Conservation (phyloP, 2,888 invertebrate genomes). For the Leucozona laternaria region DNA sequence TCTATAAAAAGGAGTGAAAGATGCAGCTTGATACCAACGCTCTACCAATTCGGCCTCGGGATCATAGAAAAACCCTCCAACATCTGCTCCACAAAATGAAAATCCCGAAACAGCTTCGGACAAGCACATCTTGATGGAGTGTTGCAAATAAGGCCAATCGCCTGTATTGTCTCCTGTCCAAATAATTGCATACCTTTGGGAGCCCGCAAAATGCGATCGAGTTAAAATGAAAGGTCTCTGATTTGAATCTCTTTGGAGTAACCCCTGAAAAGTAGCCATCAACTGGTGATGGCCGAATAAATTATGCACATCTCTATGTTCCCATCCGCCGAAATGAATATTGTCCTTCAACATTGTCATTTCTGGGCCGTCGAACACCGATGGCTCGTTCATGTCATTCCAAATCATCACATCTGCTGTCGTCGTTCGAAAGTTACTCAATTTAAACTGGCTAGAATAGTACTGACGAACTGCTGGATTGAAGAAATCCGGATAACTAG, state of each 20-base stretch:
- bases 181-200: constrained; percentile 94
- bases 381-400: constrained; percentile 99
- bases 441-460: constrained; percentile 88
- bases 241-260: constrained; percentile 86
- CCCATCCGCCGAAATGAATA: constrained; percentile 91
- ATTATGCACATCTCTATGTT: constrained; percentile 97
- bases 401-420: constrained; percentile 94
- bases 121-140: constrained; percentile 96
- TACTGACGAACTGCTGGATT: constrained; percentile 94
- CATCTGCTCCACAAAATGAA: constrained; percentile 97
- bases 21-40: constrained; percentile 98
- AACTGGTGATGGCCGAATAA: constrained; percentile 92
- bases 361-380: constrained; percentile 99
- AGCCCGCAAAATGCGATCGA: constrained; percentile 95
- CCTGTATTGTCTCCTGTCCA: constrained; percentile 99
- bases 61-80: constrained; percentile 99
- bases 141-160: constrained; percentile 96
- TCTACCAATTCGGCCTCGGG: constrained; percentile 95
- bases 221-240: constrained; percentile 96
- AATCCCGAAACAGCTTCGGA: constrained; percentile 93
- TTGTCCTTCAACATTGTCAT: constrained; percentile 98
- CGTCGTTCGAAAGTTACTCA: constrained; percentile 86
- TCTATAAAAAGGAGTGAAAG: constrained; percentile 98
- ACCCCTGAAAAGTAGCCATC: constrained; percentile 87
- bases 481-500: constrained; percentile 97